Base-by-base conservation (phyloP, 1,140 invertebrate genomes). In the Steinernema khuongi region DNA sequence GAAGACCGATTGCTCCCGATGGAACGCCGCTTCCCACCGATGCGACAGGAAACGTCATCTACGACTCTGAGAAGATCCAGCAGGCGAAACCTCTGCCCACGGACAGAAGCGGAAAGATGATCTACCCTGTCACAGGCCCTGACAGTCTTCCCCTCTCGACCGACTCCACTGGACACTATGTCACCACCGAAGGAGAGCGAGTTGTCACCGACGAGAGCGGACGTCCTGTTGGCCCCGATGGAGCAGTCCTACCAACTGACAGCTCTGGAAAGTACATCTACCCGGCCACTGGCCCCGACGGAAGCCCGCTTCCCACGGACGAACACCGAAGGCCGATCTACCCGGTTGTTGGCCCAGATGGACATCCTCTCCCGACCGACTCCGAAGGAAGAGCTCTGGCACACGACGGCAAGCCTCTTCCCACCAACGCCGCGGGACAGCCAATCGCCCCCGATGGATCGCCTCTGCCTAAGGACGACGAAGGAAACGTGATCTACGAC, bases 151-250 rank as follows among this genome's bases (percentile, higher is more conserved):
- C 18, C 32, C 29, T 11, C 1, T 29, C 67, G n/a, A 68, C 69
- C 66, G 71, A 72, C 31, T 19, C n/a, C 26, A 30, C 44, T 72
- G 67, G 43, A 71, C 44, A 68, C 19, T 66, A 17, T 17, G 68
- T 72, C 18, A 41, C 67, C n/a, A 4, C 22, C 31, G 74, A 73
- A 17, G 74, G 74, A 70, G 43, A 73, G 33, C 18, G n/a, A 17
- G 19, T 76, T 28, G 71, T 50, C 1, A 75, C 72, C 1, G 73
- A 77, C 67, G 26, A 33, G 0, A 70, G 29, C 71, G 76, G 76
- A 1, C 28, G 31, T 32, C 74, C 67, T 17, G 2, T 77, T 17
- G 26, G 29, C 7, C 18, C 73, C n/a, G 66, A 74, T 74, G 75
- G 75, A 50, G 43, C 66, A 4, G 60, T 41, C 11, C 66, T 76